Evolutionary conservation across 1,140 invertebrate genomes (phyloP).

Genomic region (Copidosoma floridanum): DNA sequence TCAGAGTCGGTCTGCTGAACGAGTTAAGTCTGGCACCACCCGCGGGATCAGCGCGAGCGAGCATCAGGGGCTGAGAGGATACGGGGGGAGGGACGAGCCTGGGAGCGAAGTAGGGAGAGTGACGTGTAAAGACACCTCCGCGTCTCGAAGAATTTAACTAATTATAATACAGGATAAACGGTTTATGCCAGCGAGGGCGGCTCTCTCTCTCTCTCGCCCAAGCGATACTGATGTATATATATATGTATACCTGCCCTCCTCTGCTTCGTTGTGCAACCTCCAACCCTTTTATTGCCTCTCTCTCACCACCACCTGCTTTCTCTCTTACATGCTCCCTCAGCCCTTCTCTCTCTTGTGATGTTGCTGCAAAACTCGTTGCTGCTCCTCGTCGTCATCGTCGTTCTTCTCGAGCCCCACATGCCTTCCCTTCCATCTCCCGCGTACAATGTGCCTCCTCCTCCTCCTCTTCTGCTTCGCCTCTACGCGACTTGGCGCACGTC

Average conservation of each 20-base stretch:
- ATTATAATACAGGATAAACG: conserved; percentile 59
- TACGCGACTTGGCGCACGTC: conserved; percentile 13
- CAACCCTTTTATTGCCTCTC: conserved; percentile 22
- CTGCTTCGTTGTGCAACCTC: conserved; percentile 3
- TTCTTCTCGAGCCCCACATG: background rate
- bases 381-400: too few relatives aligned
- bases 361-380: conserved; percentile 32
- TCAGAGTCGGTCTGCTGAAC: conserved; percentile 40
- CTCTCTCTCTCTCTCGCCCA: conserved; percentile 9
- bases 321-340: conserved; percentile 24
- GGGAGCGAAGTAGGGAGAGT: conserved; percentile 54
- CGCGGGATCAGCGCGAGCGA: conserved; percentile 10
- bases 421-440: background rate
- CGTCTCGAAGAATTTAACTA: conserved; percentile 59
- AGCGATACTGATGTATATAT: conserved; percentile 50
- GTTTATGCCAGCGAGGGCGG: conserved; percentile 42
- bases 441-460: background rate
- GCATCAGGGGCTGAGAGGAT: conserved; percentile 19
- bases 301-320: conserved; percentile 10
- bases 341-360: conserved; percentile 45
- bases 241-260: conserved; percentile 32
- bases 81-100: conserved; percentile 45
- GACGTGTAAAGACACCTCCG: conserved; percentile 58
- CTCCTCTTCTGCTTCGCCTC: background rate
- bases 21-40: conserved; percentile 53